Evolutionary conservation across 2,797 vertebrate genomes (phyloP).

Genomic region (Meda fulgida): DNA sequence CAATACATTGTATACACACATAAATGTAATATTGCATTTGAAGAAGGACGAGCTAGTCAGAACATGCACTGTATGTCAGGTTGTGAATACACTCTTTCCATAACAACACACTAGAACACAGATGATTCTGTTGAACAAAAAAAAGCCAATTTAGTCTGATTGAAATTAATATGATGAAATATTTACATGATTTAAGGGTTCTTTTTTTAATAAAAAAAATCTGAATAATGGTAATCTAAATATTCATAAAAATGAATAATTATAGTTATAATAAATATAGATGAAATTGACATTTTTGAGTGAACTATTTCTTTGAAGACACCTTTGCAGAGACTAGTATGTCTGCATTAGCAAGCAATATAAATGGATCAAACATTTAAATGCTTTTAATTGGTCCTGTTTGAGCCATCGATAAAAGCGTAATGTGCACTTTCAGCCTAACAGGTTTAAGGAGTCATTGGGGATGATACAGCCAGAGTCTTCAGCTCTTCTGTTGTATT

Average conservation of each 20-base stretch:
- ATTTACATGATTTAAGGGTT: background rate
- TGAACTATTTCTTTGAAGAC: background rate
- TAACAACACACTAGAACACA: no score
- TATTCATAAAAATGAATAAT: background rate
- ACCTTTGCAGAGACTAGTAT: background rate
- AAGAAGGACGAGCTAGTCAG: no score
- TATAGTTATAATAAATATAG: no score
- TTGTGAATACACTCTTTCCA: background rate
- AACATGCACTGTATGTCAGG: no score
- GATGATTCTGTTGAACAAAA: no score
- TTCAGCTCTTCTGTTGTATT: background rate
- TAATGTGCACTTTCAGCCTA: background rate
- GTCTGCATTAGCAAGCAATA: background rate
- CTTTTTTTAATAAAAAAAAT: background rate
- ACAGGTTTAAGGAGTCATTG: constrained; percentile 5
- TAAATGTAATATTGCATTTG: background rate
- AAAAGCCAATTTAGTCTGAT: background rate
- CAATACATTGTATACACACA: background rate
- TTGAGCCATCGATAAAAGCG: background rate
- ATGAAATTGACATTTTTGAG: background rate
- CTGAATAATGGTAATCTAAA: background rate
- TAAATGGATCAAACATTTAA: background rate
- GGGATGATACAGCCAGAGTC: constrained; percentile 9
- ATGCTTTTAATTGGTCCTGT: constrained; percentile 15
- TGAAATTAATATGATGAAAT: background rate